Evolutionary conservation across 2,797 vertebrate species (phyloP).

Genomic region (Eutrigla gurnardus): DNA sequence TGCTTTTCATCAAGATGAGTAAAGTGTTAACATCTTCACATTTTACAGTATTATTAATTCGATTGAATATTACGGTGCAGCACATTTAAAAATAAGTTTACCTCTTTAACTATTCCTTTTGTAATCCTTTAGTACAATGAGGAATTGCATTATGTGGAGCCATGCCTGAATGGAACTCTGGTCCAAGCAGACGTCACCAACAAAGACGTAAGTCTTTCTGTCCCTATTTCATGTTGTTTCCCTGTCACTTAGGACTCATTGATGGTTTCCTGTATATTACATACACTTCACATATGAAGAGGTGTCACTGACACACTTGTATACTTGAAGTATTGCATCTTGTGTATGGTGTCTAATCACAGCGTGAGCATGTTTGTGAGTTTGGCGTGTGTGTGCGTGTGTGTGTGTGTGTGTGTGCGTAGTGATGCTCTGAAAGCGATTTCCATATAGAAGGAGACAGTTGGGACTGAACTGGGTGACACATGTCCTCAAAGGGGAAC

Average conservation of each 20-base stretch:
- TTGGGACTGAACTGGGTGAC: not conserved
- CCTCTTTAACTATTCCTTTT: conserved; percentile 27
- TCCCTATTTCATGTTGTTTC: conserved; percentile 11
- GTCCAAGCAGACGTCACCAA: conserved; percentile 97
- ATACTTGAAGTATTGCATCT: not conserved
- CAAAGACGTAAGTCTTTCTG: conserved; percentile 91
- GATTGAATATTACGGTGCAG: conserved; percentile 19
- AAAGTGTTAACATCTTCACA: conserved; percentile 30
- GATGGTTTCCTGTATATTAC: not conserved
- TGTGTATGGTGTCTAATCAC: not conserved
- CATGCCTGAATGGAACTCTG: conserved; percentile 94
- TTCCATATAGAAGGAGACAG: conserved; percentile 9
- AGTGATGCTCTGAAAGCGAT: not conserved
- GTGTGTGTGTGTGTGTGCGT: not conserved
- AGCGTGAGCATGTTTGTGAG: not conserved
- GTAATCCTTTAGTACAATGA: conserved; percentile 91
- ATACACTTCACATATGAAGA: conserved; percentile 7
- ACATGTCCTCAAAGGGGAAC: conserved; percentile 3
- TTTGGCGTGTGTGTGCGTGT: not conserved
- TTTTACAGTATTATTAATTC: conserved; percentile 22
- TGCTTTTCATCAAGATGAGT: conserved; percentile 41
- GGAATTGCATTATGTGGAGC: conserved; percentile 95
- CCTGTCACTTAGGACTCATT: not conserved
- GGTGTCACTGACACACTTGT: not conserved
- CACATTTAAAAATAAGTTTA: conserved; percentile 4